Percentiles rank a stretch among this genome's conserved stretches.
These are phyloP conservation scores for Syrrhaptes paradoxus DNA, from an alignment of 2,113 vertebrate species.

Conservation along the genomic window DNA sequence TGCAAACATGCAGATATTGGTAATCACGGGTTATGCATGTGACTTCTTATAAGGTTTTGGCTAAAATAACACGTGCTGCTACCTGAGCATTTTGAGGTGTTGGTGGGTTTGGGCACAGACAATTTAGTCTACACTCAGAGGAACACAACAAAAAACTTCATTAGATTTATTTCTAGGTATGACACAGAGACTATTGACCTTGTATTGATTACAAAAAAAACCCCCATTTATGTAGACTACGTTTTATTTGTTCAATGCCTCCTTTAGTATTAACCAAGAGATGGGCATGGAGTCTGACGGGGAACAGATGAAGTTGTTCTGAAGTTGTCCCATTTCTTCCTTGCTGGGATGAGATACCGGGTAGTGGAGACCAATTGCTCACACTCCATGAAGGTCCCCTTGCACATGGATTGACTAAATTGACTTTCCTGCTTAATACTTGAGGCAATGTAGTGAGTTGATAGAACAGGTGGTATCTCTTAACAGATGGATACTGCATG, in stretches of 20 bases:
- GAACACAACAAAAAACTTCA: neutral
- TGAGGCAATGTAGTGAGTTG: neutral
- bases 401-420: neutral
- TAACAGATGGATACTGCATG: slow-evolving; percentile 49
- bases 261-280: neutral
- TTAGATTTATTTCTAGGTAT: neutral
- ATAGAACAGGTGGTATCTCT: slow-evolving; percentile 31
- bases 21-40: neutral
- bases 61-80: neutral
- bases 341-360: neutral
- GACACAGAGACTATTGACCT: neutral
- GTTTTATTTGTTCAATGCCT: neutral
- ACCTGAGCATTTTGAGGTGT: neutral
- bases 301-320: neutral
- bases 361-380: neutral
- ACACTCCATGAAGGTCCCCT: neutral
- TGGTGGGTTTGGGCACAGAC: neutral
- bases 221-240: neutral
- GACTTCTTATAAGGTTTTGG: neutral
- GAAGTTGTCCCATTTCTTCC: neutral
- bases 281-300: neutral
- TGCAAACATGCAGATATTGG: neutral
- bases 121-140: neutral
- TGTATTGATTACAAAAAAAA: neutral
- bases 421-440: slow-evolving; percentile 15